Conservation (phyloP, 2,888 invertebrate genomes). For the Zaprionus lineosus region DNA sequence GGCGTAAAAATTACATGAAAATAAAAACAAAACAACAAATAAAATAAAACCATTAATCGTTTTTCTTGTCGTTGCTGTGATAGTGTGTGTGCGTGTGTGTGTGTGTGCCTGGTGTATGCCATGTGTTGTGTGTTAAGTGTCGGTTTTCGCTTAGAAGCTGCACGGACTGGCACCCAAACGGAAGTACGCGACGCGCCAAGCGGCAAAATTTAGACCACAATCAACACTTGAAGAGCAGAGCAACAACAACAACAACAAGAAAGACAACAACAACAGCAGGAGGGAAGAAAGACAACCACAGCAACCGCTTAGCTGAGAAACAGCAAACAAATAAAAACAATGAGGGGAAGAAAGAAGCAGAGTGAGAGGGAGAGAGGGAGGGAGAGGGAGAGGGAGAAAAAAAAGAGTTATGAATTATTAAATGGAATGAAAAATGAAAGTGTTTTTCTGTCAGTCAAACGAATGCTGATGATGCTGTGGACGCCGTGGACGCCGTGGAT, state of each 20-base stretch:
- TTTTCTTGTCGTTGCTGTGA: constrained; percentile 22
- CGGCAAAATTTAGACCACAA: constrained; percentile 59
- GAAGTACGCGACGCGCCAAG: constrained; percentile 65
- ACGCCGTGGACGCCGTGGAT: no score
- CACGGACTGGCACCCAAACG: constrained; percentile 56
- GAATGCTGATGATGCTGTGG: constrained; percentile 46
- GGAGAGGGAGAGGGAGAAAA: constrained; percentile 27
- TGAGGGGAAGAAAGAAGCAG: constrained; percentile 26
- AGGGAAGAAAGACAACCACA: no score
- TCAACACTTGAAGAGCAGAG: constrained; percentile 57
- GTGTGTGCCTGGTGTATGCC: not conserved
- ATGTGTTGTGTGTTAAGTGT: no score
- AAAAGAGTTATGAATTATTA: constrained; percentile 68
- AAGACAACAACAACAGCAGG: constrained; percentile 9
- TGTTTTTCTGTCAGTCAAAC: constrained; percentile 62
- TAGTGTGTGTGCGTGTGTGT: not conserved
- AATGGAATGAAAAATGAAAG: constrained; percentile 75
- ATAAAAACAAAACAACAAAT: constrained; percentile 20
- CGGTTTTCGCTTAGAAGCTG: constrained; percentile 49
- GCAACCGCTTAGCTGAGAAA: constrained; percentile 46
- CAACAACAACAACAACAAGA: constrained; percentile 15
- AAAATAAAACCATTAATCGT: constrained; percentile 55
- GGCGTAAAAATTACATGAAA: constrained; percentile 52
- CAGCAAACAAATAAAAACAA: constrained; percentile 22
- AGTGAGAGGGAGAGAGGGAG: constrained; percentile 24